Base-by-base conservation (phyloP, 2,113 vertebrate species). In the Xyrauchen texanus region DNA sequence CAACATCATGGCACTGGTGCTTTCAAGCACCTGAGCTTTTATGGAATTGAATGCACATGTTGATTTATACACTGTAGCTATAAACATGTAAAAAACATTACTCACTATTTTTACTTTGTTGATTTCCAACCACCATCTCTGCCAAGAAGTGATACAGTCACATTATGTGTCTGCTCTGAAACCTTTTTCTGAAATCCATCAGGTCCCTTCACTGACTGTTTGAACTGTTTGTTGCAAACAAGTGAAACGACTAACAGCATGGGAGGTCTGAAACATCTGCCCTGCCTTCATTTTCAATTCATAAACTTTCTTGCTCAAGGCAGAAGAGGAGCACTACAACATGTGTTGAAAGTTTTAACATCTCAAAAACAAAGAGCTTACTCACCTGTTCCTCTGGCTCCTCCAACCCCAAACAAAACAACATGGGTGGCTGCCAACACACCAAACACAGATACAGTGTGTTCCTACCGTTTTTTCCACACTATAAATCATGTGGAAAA, bases 321-420 rank as follows among this genome's bases (percentile, higher is more conserved):
- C 47, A 68, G 55, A 62, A 51, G 58, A 68, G 63, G 53, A 65
- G 79, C 57, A 71, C 67, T 72, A 55, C 58, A 83, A 76, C 79
- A 80, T 75, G 69, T 83, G 77, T 68, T 80, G 78, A 80, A 49
- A 77, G 53, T 79, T 83, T 83, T 71, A 80, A 69, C 67, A 77
- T 8, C 68, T 34, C 3, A 67, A 76, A 66, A 83, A 82, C 66
- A 82, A 53, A 76, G 74, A 65, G 49, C 47, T 62, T 60, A 53
- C 61, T 84, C 66, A 76, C 65, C 79, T 78, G 65, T 58, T 78
- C 34, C 11, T 73, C 58, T 74, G 11, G 11, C 46, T 15, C 2
- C 21, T 51, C 52, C 5, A 46, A 52, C 55, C 15, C 52, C 45
- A 65, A 65, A 74, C 53, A 62, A 58, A 85, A 63, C 72, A 82